Percentiles rank a stretch among this genome's conserved stretches.
phyloP scores from a whole-genome alignment of 2,113 vertebrate species.

The Crotalus viridis region DNA sequence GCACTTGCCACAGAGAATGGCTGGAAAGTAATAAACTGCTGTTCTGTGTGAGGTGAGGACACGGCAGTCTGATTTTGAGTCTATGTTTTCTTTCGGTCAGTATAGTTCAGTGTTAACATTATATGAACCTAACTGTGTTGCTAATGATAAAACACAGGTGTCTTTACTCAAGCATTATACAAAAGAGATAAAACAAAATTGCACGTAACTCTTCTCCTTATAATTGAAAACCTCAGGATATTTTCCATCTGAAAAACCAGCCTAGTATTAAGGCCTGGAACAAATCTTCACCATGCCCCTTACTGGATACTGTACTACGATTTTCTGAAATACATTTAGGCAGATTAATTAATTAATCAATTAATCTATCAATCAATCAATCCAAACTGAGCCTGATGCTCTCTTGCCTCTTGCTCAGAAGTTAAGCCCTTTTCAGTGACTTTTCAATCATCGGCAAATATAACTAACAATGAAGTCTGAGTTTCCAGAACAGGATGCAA shows the following conservation, averaged over 20 bases:
- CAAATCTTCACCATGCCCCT: background rate
- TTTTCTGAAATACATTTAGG: background rate
- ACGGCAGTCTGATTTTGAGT: background rate
- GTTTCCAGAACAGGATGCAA: background rate
- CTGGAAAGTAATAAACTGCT: background rate
- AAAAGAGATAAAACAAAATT: background rate
- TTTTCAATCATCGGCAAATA: background rate
- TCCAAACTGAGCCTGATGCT: background rate
- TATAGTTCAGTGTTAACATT: background rate
- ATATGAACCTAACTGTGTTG: background rate
- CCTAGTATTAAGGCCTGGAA: too few species aligned
- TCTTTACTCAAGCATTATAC: background rate
- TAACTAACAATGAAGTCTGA: background rate
- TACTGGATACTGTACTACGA: background rate
- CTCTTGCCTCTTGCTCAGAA: background rate
- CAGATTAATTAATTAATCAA: too few species aligned
- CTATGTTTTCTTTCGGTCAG: slow-evolving; percentile 18
- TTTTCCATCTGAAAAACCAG: background rate
- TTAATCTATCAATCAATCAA: too few species aligned
- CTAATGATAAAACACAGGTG: background rate
- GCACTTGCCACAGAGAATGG: background rate
- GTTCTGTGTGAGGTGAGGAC: background rate
- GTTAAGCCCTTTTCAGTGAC: background rate
- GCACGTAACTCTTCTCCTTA: background rate
- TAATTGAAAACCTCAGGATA: background rate